These are phyloP conservation scores for Orthosia cruda DNA, from an alignment of 2,888 invertebrate genomes.

Conservation along the genomic window DNA sequence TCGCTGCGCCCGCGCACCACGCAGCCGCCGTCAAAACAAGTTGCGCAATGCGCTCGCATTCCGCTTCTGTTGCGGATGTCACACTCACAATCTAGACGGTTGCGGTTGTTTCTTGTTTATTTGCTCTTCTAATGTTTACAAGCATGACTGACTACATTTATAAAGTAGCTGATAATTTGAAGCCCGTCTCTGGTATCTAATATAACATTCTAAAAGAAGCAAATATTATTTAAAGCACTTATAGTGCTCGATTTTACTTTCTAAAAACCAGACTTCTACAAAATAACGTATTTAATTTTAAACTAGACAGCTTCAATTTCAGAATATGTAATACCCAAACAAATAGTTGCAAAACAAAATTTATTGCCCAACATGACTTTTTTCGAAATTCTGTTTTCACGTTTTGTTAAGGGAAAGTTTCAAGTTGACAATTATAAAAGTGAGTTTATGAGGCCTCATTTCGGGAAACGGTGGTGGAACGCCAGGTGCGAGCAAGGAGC, in stretches of 20 bases:
- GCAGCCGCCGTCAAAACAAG: conserved; percentile 82
- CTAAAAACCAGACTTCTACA: background rate
- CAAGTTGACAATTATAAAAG: conserved; percentile 37
- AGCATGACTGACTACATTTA: background rate
- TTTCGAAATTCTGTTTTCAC: conserved; percentile 28
- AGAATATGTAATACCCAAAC: conserved; percentile 1
- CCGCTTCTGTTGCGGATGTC: conserved; percentile 76
- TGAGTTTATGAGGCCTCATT: conserved; percentile 53
- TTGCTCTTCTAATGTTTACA: conserved; percentile 43
- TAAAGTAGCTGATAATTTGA: background rate
- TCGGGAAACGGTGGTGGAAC: conserved; percentile 28
- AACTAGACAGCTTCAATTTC: background rate
- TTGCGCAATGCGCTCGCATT: conserved; percentile 87
- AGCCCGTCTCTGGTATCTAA: conserved; percentile 2
- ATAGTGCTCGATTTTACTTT: background rate
- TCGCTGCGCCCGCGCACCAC: conserved; percentile 62
- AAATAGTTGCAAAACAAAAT: conserved; percentile 31
- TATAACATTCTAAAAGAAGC: background rate
- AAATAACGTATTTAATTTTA: background rate
- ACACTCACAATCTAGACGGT: conserved; percentile 67
- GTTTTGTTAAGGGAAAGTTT: conserved; percentile 35
- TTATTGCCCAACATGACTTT: conserved; percentile 2
- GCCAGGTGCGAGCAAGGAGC: conserved; percentile 25
- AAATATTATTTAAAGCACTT: conserved; percentile 8
- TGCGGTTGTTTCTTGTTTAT: conserved; percentile 70